Evolutionary conservation across 2,888 invertebrate species (phyloP).

Genomic region (Melanchra persicariae): DNA sequence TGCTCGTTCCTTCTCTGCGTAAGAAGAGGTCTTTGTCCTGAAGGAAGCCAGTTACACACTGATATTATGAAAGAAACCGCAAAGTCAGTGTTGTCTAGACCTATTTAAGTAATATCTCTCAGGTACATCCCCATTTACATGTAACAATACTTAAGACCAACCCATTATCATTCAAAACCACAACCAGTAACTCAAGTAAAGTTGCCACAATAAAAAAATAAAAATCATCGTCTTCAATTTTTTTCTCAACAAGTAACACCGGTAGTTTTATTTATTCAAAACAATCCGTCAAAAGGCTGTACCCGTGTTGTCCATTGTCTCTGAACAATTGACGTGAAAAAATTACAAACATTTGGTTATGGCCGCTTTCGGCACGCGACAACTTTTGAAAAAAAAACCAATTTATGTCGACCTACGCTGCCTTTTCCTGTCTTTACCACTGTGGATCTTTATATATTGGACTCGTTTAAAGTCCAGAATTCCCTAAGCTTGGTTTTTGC

Average conservation of each 20-base stretch:
- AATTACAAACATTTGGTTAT: conserved; percentile 61
- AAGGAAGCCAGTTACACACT: neutral
- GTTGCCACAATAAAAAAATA: conserved; percentile 55
- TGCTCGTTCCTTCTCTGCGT: too few relatives aligned
- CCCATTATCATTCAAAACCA: conserved; percentile 43
- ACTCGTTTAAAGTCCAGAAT: neutral
- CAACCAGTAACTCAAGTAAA: conserved; percentile 36
- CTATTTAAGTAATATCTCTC: neutral
- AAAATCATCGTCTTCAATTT: conserved; percentile 35
- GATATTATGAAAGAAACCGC: neutral
- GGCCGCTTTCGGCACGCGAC: conserved; percentile 71
- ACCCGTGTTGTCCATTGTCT: conserved; percentile 61
- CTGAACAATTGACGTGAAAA: conserved; percentile 70
- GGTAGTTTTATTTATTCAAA: conserved; percentile 74
- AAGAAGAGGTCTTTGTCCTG: neutral
- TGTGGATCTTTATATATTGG: conserved; percentile 36
- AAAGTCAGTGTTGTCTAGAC: conserved; percentile 10
- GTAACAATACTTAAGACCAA: conserved; percentile 28
- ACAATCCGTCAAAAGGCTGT: conserved; percentile 70
- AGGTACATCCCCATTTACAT: conserved; percentile 17
- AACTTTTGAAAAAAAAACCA: conserved; percentile 46
- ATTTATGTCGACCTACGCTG: conserved; percentile 31
- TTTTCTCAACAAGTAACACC: conserved; percentile 67
- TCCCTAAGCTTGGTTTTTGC: neutral
- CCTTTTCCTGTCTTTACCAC: conserved; percentile 2